Conservation (phyloP, 2,113 vertebrate genomes). For the Mastomys natalensis region DNA sequence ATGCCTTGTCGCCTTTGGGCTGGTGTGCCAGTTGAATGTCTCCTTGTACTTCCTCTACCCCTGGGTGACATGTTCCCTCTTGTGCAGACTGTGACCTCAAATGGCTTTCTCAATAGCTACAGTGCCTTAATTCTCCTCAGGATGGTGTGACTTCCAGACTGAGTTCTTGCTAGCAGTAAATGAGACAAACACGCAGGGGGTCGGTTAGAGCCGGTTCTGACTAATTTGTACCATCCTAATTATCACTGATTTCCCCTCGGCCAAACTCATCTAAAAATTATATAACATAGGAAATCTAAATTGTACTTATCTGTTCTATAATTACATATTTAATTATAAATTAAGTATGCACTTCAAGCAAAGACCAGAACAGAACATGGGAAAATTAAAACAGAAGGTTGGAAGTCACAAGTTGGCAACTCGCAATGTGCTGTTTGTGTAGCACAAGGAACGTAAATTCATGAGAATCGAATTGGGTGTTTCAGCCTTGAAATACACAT, state of each 20-base stretch:
- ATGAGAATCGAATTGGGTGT: not conserved
- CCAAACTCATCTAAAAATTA: slow-evolving; percentile 34
- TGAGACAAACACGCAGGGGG: not conserved
- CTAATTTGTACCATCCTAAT: slow-evolving; percentile 23
- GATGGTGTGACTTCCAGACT: not conserved
- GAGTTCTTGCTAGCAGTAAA: not conserved
- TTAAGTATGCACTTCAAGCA: slow-evolving; percentile 1
- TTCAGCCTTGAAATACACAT: not conserved
- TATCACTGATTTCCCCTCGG: slow-evolving; percentile 42
- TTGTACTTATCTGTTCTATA: not conserved
- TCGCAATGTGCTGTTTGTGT: not conserved
- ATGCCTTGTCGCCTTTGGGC: not conserved
- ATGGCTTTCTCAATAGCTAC: not conserved
- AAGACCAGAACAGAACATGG: not conserved
- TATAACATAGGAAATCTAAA: slow-evolving; percentile 41
- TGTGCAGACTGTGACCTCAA: not conserved
- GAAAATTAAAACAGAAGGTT: not conserved
- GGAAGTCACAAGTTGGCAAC: not conserved
- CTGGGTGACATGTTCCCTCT: not conserved
- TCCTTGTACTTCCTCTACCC: not conserved
- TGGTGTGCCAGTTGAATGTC: not conserved
- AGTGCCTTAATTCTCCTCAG: not conserved
- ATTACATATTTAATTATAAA: slow-evolving; percentile 55
- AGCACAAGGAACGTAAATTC: not conserved
- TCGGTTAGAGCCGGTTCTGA: not conserved